These are phyloP conservation scores for Bombus affinis DNA, from an alignment of 1,140 invertebrate genomes.

Conservation along the genomic window DNA sequence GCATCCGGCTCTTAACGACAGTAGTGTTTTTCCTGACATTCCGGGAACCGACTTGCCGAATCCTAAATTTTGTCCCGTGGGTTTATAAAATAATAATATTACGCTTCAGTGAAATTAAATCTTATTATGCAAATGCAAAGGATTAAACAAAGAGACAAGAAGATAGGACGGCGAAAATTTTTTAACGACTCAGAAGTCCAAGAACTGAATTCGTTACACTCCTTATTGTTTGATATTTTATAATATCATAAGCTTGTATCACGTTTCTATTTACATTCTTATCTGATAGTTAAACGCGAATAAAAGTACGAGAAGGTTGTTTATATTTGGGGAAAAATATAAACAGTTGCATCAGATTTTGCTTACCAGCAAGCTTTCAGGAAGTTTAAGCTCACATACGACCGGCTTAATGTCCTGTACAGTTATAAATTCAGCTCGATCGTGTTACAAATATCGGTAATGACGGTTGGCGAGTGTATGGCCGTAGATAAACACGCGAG, in stretches of 20 bases:
- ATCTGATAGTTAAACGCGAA: not conserved
- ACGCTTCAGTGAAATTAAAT: not conserved
- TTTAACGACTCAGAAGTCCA: too few relatives aligned
- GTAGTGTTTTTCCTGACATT: not conserved
- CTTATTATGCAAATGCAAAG: not conserved
- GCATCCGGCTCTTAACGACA: not conserved
- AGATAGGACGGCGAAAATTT: too few relatives aligned
- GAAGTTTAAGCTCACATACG: not conserved
- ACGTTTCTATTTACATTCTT: not conserved
- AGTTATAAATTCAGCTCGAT: slow-evolving; percentile 44
- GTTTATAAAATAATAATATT: not conserved
- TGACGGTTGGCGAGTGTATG: slow-evolving; percentile 47
- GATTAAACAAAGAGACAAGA: not conserved
- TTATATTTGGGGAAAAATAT: not conserved
- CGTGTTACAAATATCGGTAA: slow-evolving; percentile 44
- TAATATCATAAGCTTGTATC: too few relatives aligned
- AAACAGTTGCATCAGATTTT: not conserved
- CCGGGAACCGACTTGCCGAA: not conserved
- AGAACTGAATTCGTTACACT: too few relatives aligned
- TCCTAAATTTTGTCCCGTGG: not conserved
- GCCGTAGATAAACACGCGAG: slow-evolving; percentile 58
- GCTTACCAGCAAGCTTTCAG: not conserved
- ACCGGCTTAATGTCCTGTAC: not conserved
- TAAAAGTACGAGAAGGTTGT: not conserved
- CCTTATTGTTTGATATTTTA: too few relatives aligned